Conservation (phyloP, 2,888 invertebrate genomes). For the Tupiocoris notatus region DNA sequence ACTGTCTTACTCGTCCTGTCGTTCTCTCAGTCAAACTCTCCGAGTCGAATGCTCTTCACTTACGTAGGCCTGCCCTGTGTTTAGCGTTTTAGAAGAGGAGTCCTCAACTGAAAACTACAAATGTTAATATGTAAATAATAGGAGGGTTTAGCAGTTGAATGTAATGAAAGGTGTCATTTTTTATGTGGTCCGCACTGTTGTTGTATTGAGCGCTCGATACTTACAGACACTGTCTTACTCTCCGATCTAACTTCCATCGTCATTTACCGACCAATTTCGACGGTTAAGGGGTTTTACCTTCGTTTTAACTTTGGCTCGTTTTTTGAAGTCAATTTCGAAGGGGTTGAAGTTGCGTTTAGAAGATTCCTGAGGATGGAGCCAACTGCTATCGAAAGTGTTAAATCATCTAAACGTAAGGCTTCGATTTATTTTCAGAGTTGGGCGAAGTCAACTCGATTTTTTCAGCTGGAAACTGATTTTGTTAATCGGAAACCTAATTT, state of each 20-base stretch:
- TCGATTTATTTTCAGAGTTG: no score
- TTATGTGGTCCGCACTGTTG: slow-evolving; percentile 13
- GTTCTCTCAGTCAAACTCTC: neutral
- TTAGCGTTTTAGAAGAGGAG: slow-evolving; percentile 10
- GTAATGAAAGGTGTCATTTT: slow-evolving; percentile 38
- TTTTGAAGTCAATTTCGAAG: neutral
- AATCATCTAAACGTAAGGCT: neutral
- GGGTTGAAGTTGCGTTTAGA: neutral
- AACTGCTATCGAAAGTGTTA: no score
- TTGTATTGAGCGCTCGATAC: slow-evolving; percentile 31
- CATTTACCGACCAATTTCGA: slow-evolving; percentile 28
- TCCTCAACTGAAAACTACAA: slow-evolving; percentile 24
- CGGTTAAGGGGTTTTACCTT: slow-evolving; percentile 12
- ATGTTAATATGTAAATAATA: slow-evolving; percentile 42
- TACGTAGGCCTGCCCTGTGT: slow-evolving; percentile 22
- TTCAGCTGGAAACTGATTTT: no score
- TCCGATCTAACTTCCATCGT: slow-evolving; percentile 34
- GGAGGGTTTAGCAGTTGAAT: slow-evolving; percentile 12
- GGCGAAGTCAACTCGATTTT: no score
- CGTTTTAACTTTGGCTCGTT: neutral
- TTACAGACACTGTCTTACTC: neutral
- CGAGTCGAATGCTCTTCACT: neutral
- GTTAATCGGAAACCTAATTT: no score
- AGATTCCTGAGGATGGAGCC: no score
- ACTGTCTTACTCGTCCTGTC: neutral